These are phyloP conservation scores for Trypoxylus dichotomus DNA, from an alignment of 1,140 invertebrate genomes.

Conservation along the genomic window DNA sequence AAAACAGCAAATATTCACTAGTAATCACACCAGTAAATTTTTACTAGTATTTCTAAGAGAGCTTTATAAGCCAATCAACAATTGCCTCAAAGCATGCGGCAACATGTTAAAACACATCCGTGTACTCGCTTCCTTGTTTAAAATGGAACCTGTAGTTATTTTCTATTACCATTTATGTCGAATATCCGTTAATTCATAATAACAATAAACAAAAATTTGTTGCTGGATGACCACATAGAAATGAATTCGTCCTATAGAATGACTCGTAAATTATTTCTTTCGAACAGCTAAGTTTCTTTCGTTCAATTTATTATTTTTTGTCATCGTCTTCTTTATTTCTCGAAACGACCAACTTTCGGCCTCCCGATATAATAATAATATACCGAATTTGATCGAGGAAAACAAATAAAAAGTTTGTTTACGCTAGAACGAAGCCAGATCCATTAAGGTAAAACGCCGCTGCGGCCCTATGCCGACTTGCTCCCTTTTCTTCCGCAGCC, in stretches of 20 bases:
- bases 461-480: background rate
- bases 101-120: too few species aligned
- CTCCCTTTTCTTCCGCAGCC: background rate
- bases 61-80: too few species aligned
- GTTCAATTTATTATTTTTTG: background rate
- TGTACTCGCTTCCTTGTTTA: too few species aligned
- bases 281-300: background rate
- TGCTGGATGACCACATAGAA: too few species aligned
- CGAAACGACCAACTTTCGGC: background rate
- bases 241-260: background rate
- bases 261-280: background rate
- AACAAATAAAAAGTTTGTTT: constrained; percentile 17
- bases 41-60: too few species aligned
- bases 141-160: too few species aligned
- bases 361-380: background rate
- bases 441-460: background rate
- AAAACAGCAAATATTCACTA: too few species aligned
- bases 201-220: too few species aligned
- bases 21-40: too few species aligned
- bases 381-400: background rate
- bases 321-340: background rate
- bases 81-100: too few species aligned
- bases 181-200: too few species aligned
- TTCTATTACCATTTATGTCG: too few species aligned
- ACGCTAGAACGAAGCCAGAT: background rate